These are phyloP conservation scores for Ciconia maguari DNA, from an alignment of 2,113 vertebrate genomes.

Conservation along the genomic window DNA sequence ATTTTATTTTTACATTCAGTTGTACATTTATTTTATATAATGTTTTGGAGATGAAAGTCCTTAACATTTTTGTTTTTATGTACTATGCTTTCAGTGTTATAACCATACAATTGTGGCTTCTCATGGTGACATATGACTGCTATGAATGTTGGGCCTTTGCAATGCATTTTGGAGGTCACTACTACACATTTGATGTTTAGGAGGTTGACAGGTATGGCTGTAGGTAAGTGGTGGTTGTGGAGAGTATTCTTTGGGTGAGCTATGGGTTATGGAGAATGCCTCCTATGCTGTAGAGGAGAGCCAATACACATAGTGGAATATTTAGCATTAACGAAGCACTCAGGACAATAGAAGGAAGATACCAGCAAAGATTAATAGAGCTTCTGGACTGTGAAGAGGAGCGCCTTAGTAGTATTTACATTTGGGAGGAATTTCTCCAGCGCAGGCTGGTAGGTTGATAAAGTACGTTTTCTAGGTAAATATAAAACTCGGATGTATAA, in stretches of 20 bases:
- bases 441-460: background rate
- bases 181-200: slow-evolving; percentile 75
- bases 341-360: background rate
- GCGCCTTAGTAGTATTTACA: background rate
- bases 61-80: slow-evolving; percentile 74
- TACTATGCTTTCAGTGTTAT: slow-evolving; percentile 79
- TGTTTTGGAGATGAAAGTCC: slow-evolving; percentile 45
- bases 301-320: background rate
- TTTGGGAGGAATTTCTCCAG: background rate
- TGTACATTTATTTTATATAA: slow-evolving; percentile 10
- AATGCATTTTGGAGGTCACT: slow-evolving; percentile 77
- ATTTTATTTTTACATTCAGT: slow-evolving; percentile 48
- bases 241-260: slow-evolving; percentile 54
- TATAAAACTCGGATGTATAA: background rate
- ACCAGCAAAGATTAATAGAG: background rate
- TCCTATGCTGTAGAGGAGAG: slow-evolving; percentile 7
- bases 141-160: slow-evolving; percentile 76
- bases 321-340: background rate
- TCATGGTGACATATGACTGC: slow-evolving; percentile 77
- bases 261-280: slow-evolving; percentile 28
- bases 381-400: background rate
- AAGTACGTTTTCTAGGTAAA: background rate
- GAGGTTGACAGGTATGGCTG: slow-evolving; percentile 75
- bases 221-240: slow-evolving; percentile 76
- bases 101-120: slow-evolving; percentile 79